Evolutionary conservation across 2,113 vertebrate species (phyloP), one percentile per base, ranked within the genome.

Genomic region (Pica pica): DNA sequence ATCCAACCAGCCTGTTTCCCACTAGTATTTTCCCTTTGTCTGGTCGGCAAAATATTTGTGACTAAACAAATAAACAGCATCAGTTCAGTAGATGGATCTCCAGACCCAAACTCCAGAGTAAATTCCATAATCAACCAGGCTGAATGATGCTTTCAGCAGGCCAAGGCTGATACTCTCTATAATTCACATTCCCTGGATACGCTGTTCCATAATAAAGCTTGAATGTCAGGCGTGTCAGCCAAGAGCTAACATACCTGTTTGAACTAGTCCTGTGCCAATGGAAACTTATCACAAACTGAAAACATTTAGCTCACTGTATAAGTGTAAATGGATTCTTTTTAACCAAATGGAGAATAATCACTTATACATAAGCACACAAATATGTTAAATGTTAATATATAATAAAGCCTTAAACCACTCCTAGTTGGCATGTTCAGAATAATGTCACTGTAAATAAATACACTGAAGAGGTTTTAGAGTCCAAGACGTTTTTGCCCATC

Each of bases 131-230:
- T 97, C 98, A 98, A 95, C 97, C 64, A 97, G 98, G 93, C 94
- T 97, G 97, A 98, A 97, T 97, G 97, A 98, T 98, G 97, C 92
- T 97, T 97, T 98, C 94, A 97, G 95, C 93, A 96, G 97, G 92
- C 97, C 86, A 83, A 93, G 96, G 96, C 95, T 97, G 98, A 97
- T 97, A 78, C 94, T 95, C 91, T 87, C 97, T 97, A 95, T 98
- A 98, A 97, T 97, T 98, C 98, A 97, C 96, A 50, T 87, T 98
- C 98, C 98, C 97, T 93, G 92, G 96, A 94, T 94, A 84, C 57
- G 26, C 69, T 22, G 89, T 90, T 96, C 94, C 16, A 17, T 94
- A 97, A 98, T 97, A 97, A 98, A 98, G 97, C 96, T 86, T 91
- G 95, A 98, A 97, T 97, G 97, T 98, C 97, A 96, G 93, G 83